Conservation (phyloP, 2,888 invertebrate species). For the Leptinotarsa tumamoca region DNA sequence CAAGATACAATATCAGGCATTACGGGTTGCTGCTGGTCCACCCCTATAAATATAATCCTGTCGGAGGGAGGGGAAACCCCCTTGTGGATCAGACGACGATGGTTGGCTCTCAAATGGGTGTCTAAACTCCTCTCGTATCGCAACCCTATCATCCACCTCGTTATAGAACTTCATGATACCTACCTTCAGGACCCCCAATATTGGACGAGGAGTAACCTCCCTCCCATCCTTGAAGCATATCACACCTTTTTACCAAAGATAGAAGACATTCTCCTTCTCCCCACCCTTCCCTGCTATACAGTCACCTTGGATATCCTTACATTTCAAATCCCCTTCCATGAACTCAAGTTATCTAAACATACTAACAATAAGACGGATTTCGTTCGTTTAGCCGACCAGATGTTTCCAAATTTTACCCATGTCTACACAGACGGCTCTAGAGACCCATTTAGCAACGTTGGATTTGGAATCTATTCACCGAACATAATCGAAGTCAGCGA, state of each 20-base stretch:
- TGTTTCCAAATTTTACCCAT: neutral
- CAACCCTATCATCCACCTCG: neutral
- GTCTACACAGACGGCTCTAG: neutral
- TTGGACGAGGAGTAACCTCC: too few species aligned
- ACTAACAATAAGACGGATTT: neutral
- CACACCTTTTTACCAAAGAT: neutral
- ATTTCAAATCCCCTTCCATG: neutral
- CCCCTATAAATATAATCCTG: constrained; percentile 4
- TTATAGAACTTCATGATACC: neutral
- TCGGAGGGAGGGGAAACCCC: neutral
- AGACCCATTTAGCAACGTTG: neutral
- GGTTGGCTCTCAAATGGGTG: neutral
- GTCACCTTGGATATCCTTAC: neutral
- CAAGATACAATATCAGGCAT: constrained; percentile 9
- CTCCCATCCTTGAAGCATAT: neutral
- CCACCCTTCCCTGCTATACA: neutral
- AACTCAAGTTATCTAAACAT: neutral
- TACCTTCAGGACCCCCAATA: neutral
- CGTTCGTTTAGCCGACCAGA: neutral
- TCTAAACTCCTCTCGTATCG: neutral
- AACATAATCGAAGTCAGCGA: too few species aligned
- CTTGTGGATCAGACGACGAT: neutral
- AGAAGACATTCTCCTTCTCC: neutral
- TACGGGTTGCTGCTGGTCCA: constrained; percentile 12
- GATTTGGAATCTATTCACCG: neutral